Evolutionary conservation across 2,797 vertebrate genomes (phyloP).

Genomic region (Cryptoprocta ferox): DNA sequence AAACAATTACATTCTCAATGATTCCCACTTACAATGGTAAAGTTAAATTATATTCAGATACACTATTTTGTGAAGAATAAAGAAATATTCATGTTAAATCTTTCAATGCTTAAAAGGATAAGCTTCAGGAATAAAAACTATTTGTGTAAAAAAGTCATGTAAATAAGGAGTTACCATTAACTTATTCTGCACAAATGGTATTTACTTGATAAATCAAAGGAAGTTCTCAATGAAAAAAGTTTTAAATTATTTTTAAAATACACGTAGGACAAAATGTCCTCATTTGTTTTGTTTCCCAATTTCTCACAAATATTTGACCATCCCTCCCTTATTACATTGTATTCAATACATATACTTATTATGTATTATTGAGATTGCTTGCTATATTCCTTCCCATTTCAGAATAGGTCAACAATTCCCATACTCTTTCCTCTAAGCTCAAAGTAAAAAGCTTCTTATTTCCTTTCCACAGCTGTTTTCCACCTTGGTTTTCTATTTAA

Average conservation of each 20-base stretch:
- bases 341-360: background rate
- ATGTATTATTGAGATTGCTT: background rate
- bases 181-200: slow-evolving; percentile 36
- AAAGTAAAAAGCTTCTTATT: slow-evolving; percentile 6
- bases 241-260: slow-evolving; percentile 52
- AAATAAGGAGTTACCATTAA: slow-evolving; percentile 35
- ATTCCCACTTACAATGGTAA: slow-evolving; percentile 22
- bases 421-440: slow-evolving; percentile 57
- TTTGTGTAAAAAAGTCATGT: slow-evolving; percentile 26
- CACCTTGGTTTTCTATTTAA: background rate
- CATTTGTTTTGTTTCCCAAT: slow-evolving; percentile 25
- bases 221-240: slow-evolving; percentile 21
- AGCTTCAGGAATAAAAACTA: slow-evolving; percentile 71
- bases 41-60: slow-evolving; percentile 76
- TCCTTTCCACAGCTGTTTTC: slow-evolving; percentile 29
- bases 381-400: background rate
- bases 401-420: slow-evolving; percentile 50
- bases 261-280: slow-evolving; percentile 5
- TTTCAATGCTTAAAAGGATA: slow-evolving; percentile 74
- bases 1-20: slow-evolving; percentile 49
- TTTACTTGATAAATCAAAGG: slow-evolving; percentile 36
- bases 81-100: slow-evolving; percentile 34
- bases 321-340: background rate
- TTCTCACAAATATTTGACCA: slow-evolving; percentile 22
- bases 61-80: slow-evolving; percentile 47